Base-by-base conservation (phyloP, 2,888 invertebrate species). In the Blera fallax region DNA sequence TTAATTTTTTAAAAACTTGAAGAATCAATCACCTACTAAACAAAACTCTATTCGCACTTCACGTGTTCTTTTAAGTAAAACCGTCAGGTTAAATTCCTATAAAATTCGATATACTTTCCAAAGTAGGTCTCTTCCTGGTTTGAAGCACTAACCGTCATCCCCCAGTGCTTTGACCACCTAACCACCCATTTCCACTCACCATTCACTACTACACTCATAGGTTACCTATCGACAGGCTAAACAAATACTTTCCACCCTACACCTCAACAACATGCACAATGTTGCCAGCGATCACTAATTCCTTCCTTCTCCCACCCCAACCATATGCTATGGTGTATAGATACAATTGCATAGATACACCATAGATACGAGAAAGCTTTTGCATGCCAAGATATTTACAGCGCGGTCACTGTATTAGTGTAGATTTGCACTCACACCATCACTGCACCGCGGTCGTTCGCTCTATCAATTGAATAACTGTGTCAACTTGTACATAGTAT, bases 391-490 rank as follows among this genome's bases (percentile, higher is more conserved):
- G 5, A 8, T 7, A 32, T 48, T 10, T 14, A 32, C 18, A 3
- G 1, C 16, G 16, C 1, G n/a, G 18, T 40, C 50, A 14, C 8
- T 45, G 67, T 79, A 10, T 73, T 65, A 50, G 58, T 56, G 48
- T 79, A 70, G 58, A 62, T 58, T 56, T 27, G 1, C 60, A 80
- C 80, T 37, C 48, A 81, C 54, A 85, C 85, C 72, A 14, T 72
- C 60, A 56, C 43, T 10, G 16, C 11, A 10, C n/a, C 29, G 85
- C 87, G 87, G 87, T 87, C 87, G 82, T 82, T 82, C 81, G 72
- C 87, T 87, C 78, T 78, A 82, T 82, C 87, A 82, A 87, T 87
- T 87, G 78, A 87, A 78, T 87, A 87, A 87, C 87, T 87, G 87
- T 87, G 87, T 87, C 87, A 87, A 87, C 82, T 85, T 77, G 77